Evolutionary conservation across 2,797 vertebrate species (phyloP), one percentile per base, ranked within the genome.

Genomic region (Calcarius lapponicus): DNA sequence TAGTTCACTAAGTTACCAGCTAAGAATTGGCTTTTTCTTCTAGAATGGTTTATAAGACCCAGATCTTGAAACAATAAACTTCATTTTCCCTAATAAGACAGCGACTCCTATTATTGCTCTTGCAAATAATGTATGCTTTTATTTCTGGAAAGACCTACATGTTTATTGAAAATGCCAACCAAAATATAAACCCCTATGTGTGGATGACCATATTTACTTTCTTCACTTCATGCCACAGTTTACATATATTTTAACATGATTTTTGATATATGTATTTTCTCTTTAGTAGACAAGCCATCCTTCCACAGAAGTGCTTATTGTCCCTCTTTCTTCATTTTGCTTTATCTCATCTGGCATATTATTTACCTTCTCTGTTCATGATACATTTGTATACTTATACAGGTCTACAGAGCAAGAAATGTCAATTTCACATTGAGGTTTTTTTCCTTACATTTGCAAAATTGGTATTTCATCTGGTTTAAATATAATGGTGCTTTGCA

Each of bases 401-500:
- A 65, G 7, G 61, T 15, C 54, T 69, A 62, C 47, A 53, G 36
- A 93, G 22, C 32, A 90, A 75, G 66, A 78, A 71, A 84, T 34
- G 13, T n/a, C 45, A 40, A 17, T 61, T 86, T 79, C 58, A 57
- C 64, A 32, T 25, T 26, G 32, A 62, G 17, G 16, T 21, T 85
- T 88, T 92, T 88, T 80, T 71, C 28, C 36, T 56, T 61, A 4
- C 19, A 45, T 50, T 91, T 89, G 48, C 2, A 67, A 43, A 56
- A 65, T 7, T 21, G 38, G 60, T 56, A 89, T 80, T 95, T 83
- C 31, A 83, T 81, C 47, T 58, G 25, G 21, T 76, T 91, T 81
- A 90, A 95, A 95, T 65, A 65, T 1, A 80, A 78, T 17, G 19
- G 62, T 73, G 28, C 69, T 86, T 92, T 66, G 36, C 62, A 93